Evolutionary conservation across 2,113 vertebrate species (phyloP).

Genomic region (Callaeas wilsoni): DNA sequence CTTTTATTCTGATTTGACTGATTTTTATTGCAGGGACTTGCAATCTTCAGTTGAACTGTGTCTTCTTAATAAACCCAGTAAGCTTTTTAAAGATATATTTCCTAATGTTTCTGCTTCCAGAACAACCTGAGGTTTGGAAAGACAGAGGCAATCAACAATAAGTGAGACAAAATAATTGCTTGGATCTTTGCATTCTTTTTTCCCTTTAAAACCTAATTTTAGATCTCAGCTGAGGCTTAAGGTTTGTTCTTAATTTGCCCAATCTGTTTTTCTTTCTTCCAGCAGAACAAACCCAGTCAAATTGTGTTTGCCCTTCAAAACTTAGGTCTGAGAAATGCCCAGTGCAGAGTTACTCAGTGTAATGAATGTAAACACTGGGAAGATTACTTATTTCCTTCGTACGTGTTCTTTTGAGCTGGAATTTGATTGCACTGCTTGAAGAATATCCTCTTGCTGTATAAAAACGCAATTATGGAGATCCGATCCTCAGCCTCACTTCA

Average conservation of each 20-base stretch:
- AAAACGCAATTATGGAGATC: not conserved
- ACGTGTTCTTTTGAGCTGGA: not conserved
- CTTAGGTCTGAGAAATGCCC: not conserved
- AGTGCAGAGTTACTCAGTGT: not conserved
- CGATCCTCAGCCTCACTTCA: not conserved
- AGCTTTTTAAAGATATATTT: not conserved
- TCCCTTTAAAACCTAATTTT: not conserved
- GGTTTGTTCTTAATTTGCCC: not conserved
- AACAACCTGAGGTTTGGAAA: not conserved
- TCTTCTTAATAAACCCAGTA: not conserved
- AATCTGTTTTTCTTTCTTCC: not conserved
- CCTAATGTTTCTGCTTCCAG: not conserved
- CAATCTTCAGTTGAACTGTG: not conserved
- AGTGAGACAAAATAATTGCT: not conserved
- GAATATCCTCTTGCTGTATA: not conserved
- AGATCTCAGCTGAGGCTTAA: not conserved
- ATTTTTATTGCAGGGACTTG: not conserved
- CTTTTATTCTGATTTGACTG: not conserved
- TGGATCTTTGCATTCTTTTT: not conserved
- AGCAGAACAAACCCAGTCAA: not conserved
- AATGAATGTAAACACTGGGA: conserved; percentile 11
- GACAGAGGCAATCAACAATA: not conserved
- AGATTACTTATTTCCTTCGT: conserved; percentile 21
- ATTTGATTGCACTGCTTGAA: not conserved
- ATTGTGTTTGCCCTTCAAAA: conserved; percentile 2